These are phyloP conservation scores for Cosmia pyralina DNA, from an alignment of 2,888 invertebrate species.

Conservation along the genomic window DNA sequence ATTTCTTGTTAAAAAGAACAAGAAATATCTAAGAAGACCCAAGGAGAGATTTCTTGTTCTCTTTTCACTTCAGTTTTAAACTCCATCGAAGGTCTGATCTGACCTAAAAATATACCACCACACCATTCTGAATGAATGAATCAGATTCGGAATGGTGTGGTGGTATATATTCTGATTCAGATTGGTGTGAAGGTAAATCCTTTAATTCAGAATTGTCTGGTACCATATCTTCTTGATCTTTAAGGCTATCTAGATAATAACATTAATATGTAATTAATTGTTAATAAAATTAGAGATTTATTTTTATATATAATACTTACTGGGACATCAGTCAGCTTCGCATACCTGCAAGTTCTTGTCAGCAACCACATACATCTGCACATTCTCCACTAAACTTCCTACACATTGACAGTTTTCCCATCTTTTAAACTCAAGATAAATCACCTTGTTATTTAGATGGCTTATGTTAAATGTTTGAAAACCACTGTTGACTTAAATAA, in stretches of 20 bases:
- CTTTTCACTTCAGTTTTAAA: background rate
- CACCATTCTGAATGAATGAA: no score
- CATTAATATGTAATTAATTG: no score
- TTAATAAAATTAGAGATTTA: no score
- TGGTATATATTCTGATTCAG: background rate
- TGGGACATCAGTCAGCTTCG: constrained; percentile 70
- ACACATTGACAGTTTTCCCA: constrained; percentile 47
- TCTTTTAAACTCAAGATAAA: background rate
- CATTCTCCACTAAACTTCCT: constrained; percentile 71
- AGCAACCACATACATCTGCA: constrained; percentile 64
- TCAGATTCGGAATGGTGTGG: no score
- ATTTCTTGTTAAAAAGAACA: no score
- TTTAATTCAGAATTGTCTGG: background rate
- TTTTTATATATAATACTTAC: no score
- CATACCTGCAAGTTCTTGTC: constrained; percentile 73
- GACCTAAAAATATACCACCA: no score
- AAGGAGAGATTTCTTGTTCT: background rate
- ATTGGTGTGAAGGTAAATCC: no score
- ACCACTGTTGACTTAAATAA: background rate
- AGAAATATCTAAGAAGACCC: no score
- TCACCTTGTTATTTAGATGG: no score
- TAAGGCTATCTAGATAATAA: no score
- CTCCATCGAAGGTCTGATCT: background rate
- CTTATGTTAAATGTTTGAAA: no score
- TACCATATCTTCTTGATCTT: background rate